Conservation (phyloP, 2,797 vertebrate species). For the Dryobates pubescens region DNA sequence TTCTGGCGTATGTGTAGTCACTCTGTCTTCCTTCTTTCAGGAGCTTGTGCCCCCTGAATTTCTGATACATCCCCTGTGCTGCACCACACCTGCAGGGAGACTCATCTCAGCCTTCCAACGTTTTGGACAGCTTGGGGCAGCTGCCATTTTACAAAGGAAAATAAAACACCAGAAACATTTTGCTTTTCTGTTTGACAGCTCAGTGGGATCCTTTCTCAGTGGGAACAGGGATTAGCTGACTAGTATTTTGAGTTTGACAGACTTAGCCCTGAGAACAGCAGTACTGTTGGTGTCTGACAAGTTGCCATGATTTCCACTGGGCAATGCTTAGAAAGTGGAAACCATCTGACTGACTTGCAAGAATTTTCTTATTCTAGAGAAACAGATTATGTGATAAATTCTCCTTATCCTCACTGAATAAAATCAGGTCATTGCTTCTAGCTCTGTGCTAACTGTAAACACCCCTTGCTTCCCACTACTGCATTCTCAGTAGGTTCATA, state of each 20-base stretch:
- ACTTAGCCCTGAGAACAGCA: background rate
- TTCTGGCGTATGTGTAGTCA: background rate
- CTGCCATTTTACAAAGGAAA: background rate
- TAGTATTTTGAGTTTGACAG: background rate
- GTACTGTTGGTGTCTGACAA: background rate
- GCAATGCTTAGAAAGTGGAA: background rate
- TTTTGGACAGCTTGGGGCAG: background rate
- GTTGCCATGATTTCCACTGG: background rate
- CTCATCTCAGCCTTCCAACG: background rate
- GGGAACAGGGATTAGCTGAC: background rate
- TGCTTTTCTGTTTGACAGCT: background rate
- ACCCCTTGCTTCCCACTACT: background rate
- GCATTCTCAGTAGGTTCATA: background rate
- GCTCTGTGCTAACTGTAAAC: background rate
- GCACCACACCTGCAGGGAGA: background rate
- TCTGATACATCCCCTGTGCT: background rate
- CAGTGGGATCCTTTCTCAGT: background rate
- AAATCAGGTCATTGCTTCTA: background rate
- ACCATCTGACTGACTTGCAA: background rate
- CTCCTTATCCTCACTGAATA: background rate
- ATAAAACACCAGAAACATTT: background rate
- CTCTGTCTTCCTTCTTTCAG: background rate
- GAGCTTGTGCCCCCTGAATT: background rate
- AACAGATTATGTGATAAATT: background rate
- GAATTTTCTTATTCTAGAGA: background rate